These are phyloP conservation scores for Plemyria rubiginata DNA, from an alignment of 2,888 invertebrate species.

Conservation along the genomic window DNA sequence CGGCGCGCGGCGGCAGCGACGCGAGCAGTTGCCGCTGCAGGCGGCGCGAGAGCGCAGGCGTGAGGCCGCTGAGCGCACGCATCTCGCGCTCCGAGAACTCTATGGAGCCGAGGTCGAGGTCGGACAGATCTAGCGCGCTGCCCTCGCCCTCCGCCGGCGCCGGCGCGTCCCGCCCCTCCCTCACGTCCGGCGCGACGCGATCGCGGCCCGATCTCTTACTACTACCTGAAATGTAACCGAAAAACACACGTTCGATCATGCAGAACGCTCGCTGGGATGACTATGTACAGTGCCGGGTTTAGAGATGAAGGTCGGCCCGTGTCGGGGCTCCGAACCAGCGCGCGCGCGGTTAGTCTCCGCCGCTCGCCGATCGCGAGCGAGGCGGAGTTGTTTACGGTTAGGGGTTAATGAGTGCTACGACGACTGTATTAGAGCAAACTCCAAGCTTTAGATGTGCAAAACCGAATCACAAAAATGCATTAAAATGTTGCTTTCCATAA, in stretches of 20 bases:
- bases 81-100: constrained; percentile 89
- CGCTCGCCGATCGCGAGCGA: constrained; percentile 24
- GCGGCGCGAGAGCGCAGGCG: constrained; percentile 89
- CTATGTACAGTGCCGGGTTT: constrained; percentile 71
- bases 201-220: constrained; percentile 67
- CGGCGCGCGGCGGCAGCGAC: constrained; percentile 89
- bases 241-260: constrained; percentile 85
- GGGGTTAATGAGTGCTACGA: constrained; percentile 72
- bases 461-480: constrained; percentile 78
- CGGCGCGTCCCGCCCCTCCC: constrained; percentile 34
- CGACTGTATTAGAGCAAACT: constrained; percentile 71
- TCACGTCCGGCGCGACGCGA: constrained; percentile 58
- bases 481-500: constrained; percentile 79
- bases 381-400: constrained; percentile 64
- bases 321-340: constrained; percentile 17
- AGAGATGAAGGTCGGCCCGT: constrained; percentile 25
- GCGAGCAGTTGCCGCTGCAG: constrained; percentile 89
- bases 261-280: constrained; percentile 79
- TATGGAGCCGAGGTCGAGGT: constrained; percentile 88
- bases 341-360: constrained; percentile 12
- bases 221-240: constrained; percentile 81
- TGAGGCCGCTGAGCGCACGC: constrained; percentile 87
- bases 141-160: constrained; percentile 47
- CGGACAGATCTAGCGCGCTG: constrained; percentile 82
- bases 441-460: constrained; percentile 75